Conservation (phyloP, 2,113 vertebrate genomes). For the Vireo altiloquus region DNA sequence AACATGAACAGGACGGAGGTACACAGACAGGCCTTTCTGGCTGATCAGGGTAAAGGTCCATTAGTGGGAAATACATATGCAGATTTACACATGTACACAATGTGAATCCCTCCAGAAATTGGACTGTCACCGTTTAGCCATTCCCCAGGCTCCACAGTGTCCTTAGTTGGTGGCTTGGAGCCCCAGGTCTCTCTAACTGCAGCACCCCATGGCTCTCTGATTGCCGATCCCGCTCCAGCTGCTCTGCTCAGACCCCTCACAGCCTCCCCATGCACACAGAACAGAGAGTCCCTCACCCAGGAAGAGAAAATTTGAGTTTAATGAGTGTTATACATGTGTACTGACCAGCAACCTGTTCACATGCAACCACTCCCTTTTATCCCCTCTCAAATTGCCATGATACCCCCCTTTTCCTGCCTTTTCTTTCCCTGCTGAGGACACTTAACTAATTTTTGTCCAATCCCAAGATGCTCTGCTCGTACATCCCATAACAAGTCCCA, state of each 20-base stretch:
- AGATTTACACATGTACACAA: neutral
- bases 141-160: neutral
- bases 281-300: neutral
- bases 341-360: neutral
- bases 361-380: neutral
- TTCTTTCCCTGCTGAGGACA: neutral
- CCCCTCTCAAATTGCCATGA: neutral
- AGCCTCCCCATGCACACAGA: neutral
- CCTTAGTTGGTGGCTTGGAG: neutral
- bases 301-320: neutral
- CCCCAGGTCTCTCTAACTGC: neutral
- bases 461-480: neutral
- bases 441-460: neutral
- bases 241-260: neutral
- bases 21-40: neutral
- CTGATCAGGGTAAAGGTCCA: neutral
- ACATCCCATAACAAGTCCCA: neutral
- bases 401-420: neutral
- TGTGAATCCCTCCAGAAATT: neutral
- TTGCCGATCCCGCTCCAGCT: neutral
- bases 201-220: neutral
- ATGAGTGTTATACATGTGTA: neutral
- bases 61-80: neutral
- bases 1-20: neutral
- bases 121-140: neutral